Percentiles rank a stretch among this genome's conserved stretches.
Conservation (phyloP, 1,140 invertebrate genomes). For the Adoxophyes honmai region DNA sequence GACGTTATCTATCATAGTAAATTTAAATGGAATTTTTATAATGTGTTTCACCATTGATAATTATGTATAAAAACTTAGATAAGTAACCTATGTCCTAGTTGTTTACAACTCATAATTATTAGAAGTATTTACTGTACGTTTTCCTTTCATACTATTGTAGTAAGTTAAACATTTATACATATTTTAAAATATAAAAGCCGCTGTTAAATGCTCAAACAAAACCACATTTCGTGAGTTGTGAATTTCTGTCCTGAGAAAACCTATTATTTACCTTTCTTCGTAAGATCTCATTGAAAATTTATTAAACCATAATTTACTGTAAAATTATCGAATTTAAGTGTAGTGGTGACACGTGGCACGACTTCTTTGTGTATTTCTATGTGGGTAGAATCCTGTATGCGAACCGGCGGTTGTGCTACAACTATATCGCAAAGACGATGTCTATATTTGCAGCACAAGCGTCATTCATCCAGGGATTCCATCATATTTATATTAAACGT, state of each 20-base stretch:
- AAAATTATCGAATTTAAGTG: slow-evolving; percentile 4
- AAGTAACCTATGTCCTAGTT: slow-evolving; percentile 7
- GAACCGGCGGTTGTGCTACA: background rate
- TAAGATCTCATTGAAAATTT: slow-evolving; percentile 9
- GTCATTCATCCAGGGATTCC: background rate
- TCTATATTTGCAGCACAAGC: no score
- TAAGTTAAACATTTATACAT: slow-evolving; percentile 11
- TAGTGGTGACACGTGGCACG: slow-evolving; percentile 8
- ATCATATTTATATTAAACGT: background rate
- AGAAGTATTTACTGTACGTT: slow-evolving; percentile 8
- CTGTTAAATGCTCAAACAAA: slow-evolving; percentile 15
- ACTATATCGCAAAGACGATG: background rate
- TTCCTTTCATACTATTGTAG: slow-evolving; percentile 4
- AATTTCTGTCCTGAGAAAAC: slow-evolving; percentile 3
- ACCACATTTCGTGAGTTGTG: slow-evolving; percentile 14
- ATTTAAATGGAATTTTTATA: slow-evolving; percentile 41
- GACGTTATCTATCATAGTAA: slow-evolving; percentile 53
- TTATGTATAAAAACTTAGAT: slow-evolving; percentile 30
- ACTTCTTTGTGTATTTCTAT: background rate
- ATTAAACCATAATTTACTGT: slow-evolving; percentile 8
- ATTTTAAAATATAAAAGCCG: slow-evolving; percentile 11
- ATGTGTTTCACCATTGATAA: slow-evolving; percentile 41
- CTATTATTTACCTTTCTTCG: slow-evolving; percentile 8
- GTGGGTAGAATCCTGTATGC: slow-evolving; percentile 4
- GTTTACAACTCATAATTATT: slow-evolving; percentile 14